Evolutionary conservation across 2,888 invertebrate genomes (phyloP), one percentile per base, ranked within the genome.

Genomic region (Muscina levida): DNA sequence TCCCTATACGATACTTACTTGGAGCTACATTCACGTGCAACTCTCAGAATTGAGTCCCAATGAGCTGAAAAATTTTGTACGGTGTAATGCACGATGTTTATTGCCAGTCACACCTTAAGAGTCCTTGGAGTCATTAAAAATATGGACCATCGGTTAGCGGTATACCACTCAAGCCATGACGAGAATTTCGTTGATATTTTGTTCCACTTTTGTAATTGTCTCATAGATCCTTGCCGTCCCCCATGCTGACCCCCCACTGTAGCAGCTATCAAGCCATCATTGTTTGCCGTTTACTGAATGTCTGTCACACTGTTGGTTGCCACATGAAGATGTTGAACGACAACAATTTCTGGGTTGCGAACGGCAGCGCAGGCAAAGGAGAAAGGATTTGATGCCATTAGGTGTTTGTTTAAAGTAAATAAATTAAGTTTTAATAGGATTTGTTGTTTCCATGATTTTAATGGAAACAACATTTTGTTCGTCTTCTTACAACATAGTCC

Each of bases 391-490:
- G 8, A 56, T 74, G 77, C 81, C 74, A 81, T 77, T 77, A 81
- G 77, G 77, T 81, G 81, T 77, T 81, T 73, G 81, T 77, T 81
- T 81, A 74, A 74, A 81, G 77, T 77, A 81, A 81, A 81, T 81
- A 81, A 81, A 81, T 81, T 77, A 81, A 81, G 74, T 81, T 81
- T 81, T 77, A 74, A 77, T 77, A 74, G 77, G 74, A 81, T 81
- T 77, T 81, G 77, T 62, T 77, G 73, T 81, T 72, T 77, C 17
- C 77, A 71, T 72, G 71, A 71, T 74, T 81, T 51, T 73, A 73
- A 73, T 68, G 44, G 70, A 73, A 70, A 42, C 48, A 59, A 59
- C 37, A 37, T 37, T 59, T 59, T 59, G 15, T 22, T 11, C 19
- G 17, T 19, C 51, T 5, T 17, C 44, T 19, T 19, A 3, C 3